Conservation (phyloP, 2,888 invertebrate species). For the Geophilus truncorum region DNA sequence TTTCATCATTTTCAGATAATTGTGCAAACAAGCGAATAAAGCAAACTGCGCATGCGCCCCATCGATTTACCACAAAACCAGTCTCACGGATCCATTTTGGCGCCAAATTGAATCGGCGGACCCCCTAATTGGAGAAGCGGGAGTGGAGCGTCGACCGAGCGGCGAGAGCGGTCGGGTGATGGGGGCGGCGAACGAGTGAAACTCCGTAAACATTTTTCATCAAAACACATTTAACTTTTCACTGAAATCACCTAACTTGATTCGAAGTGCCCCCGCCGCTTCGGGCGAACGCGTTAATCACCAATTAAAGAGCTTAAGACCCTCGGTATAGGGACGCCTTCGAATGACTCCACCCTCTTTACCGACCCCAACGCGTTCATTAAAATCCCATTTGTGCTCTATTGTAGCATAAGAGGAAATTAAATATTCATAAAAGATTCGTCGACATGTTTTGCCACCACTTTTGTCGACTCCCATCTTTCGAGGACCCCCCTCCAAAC, state of each 20-base stretch:
- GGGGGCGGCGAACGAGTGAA: background rate
- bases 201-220: background rate
- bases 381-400: background rate
- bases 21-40: background rate
- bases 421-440: background rate
- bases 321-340: background rate
- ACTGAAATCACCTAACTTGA: background rate
- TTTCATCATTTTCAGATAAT: background rate
- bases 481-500: background rate
- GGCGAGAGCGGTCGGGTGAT: background rate
- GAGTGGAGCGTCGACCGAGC: background rate
- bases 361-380: background rate
- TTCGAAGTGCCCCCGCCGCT: background rate
- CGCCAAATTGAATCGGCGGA: background rate
- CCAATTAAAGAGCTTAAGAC: conserved; percentile 28
- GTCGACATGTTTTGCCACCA: background rate
- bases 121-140: background rate
- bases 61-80: background rate
- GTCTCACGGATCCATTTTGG: background rate
- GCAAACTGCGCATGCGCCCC: background rate
- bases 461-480: background rate
- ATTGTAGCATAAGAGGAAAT: background rate
- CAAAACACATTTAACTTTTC: background rate
- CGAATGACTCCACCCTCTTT: background rate
- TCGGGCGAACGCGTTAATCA: conserved; percentile 8